Evolutionary conservation across 2,888 invertebrate species (phyloP).

Genomic region (Parascotia fuliginaria): DNA sequence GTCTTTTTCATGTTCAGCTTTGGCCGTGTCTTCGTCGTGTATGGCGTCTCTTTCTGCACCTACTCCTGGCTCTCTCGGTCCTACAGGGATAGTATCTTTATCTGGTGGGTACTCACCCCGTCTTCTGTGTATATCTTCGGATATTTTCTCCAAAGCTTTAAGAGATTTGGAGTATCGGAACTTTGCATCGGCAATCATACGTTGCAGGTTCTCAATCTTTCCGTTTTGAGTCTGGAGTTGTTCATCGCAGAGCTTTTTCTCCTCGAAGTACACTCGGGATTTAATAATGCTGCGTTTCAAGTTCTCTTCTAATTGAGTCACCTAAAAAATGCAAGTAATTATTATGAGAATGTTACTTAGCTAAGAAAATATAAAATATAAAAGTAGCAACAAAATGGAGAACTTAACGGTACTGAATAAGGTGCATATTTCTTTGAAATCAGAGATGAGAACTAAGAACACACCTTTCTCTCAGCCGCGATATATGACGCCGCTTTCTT

Average conservation of each 20-base stretch:
- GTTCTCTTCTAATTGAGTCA: conserved; percentile 93
- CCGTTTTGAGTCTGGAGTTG: conserved; percentile 94
- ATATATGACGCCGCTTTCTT: conserved; percentile 92
- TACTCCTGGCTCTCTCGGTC: conserved; percentile 89
- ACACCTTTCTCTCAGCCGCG: conserved; percentile 91
- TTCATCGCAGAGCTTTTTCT: conserved; percentile 94
- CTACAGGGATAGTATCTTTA: conserved; percentile 77
- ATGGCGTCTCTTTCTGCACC: conserved; percentile 88
- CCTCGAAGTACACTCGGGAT: conserved; percentile 96
- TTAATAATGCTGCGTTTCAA: conserved; percentile 93
- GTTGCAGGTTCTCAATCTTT: conserved; percentile 92
- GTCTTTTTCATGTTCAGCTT: conserved; percentile 66
- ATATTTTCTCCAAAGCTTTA: conserved; percentile 94
- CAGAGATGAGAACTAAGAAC: background rate
- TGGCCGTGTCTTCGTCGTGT: conserved; percentile 66
- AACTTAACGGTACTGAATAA: no score
- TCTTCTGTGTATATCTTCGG: conserved; percentile 95
- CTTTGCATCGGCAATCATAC: conserved; percentile 92
- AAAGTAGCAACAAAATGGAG: no score
- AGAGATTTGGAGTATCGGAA: conserved; percentile 92
- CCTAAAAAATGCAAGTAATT: conserved; percentile 63
- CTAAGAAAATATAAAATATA: no score
- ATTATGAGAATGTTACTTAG: no score
- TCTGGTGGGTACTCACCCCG: conserved; percentile 83
- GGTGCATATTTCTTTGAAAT: no score